A percentile compares a stretch with the other conserved stretches of the same genome.
Evolutionary conservation across 2,113 vertebrate species (phyloP).

Genomic region (Upupa epops): DNA sequence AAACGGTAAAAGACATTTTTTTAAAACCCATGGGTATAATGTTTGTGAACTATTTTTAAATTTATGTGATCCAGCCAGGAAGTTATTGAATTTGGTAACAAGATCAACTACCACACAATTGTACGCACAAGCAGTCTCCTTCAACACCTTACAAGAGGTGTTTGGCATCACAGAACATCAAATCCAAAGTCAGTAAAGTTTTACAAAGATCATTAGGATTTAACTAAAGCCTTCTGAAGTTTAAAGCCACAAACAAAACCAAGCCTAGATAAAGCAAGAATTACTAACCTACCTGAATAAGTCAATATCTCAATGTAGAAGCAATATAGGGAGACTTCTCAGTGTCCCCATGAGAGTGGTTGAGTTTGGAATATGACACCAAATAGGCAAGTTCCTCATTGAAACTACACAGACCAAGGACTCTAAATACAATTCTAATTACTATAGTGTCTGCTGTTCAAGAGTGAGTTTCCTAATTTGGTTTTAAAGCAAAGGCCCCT

Average conservation of each 20-base stretch:
- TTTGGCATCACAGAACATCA: not conserved
- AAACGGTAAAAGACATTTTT: not conserved
- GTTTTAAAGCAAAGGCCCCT: not conserved
- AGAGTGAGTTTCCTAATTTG: not conserved
- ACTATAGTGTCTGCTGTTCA: not conserved
- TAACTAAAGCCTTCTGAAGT: slow-evolving; percentile 5
- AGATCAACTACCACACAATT: not conserved
- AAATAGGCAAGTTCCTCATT: not conserved
- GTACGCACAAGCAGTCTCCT: not conserved
- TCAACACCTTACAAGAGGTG: not conserved
- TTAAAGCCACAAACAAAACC: not conserved
- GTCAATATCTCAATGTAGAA: not conserved
- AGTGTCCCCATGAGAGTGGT: not conserved
- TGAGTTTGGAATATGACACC: not conserved
- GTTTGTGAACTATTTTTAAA: not conserved
- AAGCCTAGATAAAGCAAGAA: not conserved
- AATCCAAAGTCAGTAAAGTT: not conserved
- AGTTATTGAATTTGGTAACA: not conserved
- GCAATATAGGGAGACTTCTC: not conserved
- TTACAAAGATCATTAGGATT: not conserved
- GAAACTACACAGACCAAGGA: not conserved
- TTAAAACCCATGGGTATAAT: not conserved
- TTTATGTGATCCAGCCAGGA: not conserved
- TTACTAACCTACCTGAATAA: not conserved
- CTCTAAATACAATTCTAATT: not conserved